Conservation (phyloP, 1,140 invertebrate genomes). For the Neodiprion pinetum region DNA sequence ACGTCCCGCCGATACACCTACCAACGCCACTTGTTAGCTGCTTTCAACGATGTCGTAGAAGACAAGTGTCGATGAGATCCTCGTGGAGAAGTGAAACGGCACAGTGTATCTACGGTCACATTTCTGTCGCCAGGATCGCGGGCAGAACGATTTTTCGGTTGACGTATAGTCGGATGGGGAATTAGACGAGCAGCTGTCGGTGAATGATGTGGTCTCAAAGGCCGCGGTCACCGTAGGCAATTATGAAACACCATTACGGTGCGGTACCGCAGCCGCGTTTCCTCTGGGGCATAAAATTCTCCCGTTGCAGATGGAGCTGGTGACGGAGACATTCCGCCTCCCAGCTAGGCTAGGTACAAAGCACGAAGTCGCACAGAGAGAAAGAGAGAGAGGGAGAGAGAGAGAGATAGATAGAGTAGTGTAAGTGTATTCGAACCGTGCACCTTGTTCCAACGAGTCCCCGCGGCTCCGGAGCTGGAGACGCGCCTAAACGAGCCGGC, state of each 20-base stretch:
- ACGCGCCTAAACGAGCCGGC: background rate
- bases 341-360: too few species aligned
- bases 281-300: constrained; percentile 4
- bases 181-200: constrained; percentile 1
- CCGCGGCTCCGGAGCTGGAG: background rate
- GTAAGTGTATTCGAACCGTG: background rate
- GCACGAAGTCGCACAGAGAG: background rate
- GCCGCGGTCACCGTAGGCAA: background rate
- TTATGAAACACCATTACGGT: constrained; percentile 5
- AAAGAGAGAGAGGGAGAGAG: background rate
- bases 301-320: background rate
- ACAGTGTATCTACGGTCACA: too few species aligned
- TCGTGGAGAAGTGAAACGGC: too few species aligned
- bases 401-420: background rate
- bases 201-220: background rate
- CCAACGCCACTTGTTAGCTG: too few species aligned
- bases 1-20: too few species aligned
- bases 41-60: too few species aligned
- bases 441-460: background rate
- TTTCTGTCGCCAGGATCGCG: too few species aligned
- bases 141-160: too few species aligned
- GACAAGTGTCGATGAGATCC: too few species aligned
- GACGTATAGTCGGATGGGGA: too few species aligned
- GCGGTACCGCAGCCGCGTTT: background rate
- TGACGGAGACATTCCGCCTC: too few species aligned